Evolutionary conservation across 30 jellyfish, hydroid and myxozoan genomes (phyloP).

Genomic region (Pseudorhiza aurosa): DNA sequence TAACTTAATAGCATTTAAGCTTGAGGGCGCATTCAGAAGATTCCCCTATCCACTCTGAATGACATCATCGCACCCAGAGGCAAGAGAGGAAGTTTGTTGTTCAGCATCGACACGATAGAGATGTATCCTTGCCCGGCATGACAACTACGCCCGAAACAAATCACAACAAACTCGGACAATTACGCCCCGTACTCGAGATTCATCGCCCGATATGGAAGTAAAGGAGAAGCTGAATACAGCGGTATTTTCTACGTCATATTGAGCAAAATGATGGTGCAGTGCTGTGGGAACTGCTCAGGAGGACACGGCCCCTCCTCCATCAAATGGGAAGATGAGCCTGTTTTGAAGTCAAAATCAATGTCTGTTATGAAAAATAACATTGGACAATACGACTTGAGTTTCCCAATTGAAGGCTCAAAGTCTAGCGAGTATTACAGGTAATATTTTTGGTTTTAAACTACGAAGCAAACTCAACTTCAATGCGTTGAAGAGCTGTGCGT

Average conservation of each 20-base stretch:
- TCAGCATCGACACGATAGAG: slow-evolving; percentile 57
- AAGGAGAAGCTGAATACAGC: slow-evolving; percentile 1
- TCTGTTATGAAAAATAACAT: slow-evolving; percentile 44
- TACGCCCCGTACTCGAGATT: slow-evolving; percentile 83
- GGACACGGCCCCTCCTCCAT: slow-evolving; percentile 84
- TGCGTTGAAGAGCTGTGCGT: too few relatives aligned
- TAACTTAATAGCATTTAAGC: too few relatives aligned
- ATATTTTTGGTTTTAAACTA: background rate
- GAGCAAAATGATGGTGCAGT: slow-evolving; percentile 54
- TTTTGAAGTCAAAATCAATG: slow-evolving; percentile 23
- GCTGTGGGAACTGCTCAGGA: slow-evolving; percentile 86
- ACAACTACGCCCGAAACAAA: slow-evolving; percentile 50
- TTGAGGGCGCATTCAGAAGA: too few relatives aligned
- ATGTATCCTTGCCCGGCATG: slow-evolving; percentile 80
- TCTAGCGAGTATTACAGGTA: slow-evolving; percentile 80
- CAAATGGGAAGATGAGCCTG: slow-evolving; percentile 59
- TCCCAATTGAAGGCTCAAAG: slow-evolving; percentile 67
- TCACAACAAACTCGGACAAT: slow-evolving; percentile 73
- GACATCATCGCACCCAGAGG: too few relatives aligned
- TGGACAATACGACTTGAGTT: slow-evolving; percentile 56
- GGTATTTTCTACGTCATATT: slow-evolving; percentile 76
- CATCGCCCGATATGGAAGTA: background rate
- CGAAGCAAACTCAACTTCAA: background rate
- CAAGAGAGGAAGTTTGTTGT: too few relatives aligned
- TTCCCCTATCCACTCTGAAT: too few relatives aligned